Conservation (phyloP, 2,888 invertebrate genomes). For the Eristalinus aeneus region DNA sequence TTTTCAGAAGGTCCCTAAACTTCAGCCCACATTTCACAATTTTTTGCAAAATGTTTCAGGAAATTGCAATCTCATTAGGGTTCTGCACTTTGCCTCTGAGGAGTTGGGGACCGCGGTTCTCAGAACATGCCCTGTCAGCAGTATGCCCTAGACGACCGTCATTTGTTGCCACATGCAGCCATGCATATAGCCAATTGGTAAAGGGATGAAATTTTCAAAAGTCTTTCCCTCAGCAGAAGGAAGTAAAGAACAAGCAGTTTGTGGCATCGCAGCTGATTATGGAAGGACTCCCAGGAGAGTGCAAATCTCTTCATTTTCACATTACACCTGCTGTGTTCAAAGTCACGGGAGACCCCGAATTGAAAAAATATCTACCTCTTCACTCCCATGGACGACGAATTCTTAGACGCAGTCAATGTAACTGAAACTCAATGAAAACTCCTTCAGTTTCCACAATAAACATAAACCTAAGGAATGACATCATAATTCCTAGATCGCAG, state of each 20-base stretch:
- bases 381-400: neutral
- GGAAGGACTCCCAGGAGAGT: too few relatives aligned
- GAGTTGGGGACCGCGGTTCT: neutral
- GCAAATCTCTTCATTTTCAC: too few relatives aligned
- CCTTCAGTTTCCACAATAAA: conserved; percentile 20
- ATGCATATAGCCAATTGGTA: too few relatives aligned
- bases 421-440: conserved; percentile 24
- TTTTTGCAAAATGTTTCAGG: conserved; percentile 1
- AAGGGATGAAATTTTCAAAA: too few relatives aligned
- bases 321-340: neutral
- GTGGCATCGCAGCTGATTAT: too few relatives aligned
- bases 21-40: neutral
- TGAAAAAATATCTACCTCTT: too few relatives aligned
- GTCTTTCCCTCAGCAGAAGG: too few relatives aligned
- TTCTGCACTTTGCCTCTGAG: neutral
- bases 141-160: too few relatives aligned
- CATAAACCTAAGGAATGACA: conserved; percentile 3
- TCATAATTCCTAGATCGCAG: conserved; percentile 50
- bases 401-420: neutral
- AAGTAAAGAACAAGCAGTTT: too few relatives aligned
- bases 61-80: conserved; percentile 37
- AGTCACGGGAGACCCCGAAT: neutral
- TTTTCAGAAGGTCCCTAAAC: neutral
- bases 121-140: too few relatives aligned
- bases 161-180: too few relatives aligned